phyloP scores from a whole-genome alignment of 2,888 invertebrate species.

The Tholera decimalis region DNA sequence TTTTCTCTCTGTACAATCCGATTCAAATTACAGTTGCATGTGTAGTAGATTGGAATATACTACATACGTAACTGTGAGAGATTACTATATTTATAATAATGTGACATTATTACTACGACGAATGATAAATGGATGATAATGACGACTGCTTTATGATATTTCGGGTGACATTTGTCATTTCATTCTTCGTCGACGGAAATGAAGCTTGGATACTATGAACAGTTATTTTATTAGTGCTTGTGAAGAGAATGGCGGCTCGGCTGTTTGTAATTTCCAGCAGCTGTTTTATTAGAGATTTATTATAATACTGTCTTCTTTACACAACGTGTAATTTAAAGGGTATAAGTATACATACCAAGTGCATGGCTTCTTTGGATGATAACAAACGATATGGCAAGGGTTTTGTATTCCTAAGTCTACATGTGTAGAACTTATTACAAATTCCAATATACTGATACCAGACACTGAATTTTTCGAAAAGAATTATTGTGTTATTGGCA shows the following conservation, averaged over 20 bases:
- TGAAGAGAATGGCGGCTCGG: background rate
- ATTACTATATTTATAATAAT: slow-evolving; percentile 21
- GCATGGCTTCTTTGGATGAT: too few relatives aligned
- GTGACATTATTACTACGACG: slow-evolving; percentile 40
- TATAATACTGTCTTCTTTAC: background rate
- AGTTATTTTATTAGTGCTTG: slow-evolving; percentile 19
- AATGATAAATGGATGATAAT: slow-evolving; percentile 58
- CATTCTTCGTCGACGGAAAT: slow-evolving; percentile 32
- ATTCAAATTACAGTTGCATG: too few relatives aligned
- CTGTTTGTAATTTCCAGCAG: slow-evolving; percentile 22
- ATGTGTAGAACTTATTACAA: too few relatives aligned
- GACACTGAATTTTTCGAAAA: too few relatives aligned
- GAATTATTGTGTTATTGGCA: too few relatives aligned
- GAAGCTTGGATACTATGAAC: slow-evolving; percentile 16
- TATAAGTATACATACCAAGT: too few relatives aligned
- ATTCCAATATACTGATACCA: too few relatives aligned
- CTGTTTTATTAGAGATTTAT: background rate
- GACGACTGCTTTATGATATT: slow-evolving; percentile 45
- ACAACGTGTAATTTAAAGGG: too few relatives aligned
- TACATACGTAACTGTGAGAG: slow-evolving; percentile 17
- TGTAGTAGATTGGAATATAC: background rate
- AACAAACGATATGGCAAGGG: too few relatives aligned
- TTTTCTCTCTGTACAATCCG: background rate
- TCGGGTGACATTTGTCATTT: slow-evolving; percentile 44
- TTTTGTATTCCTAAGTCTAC: too few relatives aligned